Evolutionary conservation across 2,797 vertebrate genomes (phyloP).

Genomic region (Chelon auratus): DNA sequence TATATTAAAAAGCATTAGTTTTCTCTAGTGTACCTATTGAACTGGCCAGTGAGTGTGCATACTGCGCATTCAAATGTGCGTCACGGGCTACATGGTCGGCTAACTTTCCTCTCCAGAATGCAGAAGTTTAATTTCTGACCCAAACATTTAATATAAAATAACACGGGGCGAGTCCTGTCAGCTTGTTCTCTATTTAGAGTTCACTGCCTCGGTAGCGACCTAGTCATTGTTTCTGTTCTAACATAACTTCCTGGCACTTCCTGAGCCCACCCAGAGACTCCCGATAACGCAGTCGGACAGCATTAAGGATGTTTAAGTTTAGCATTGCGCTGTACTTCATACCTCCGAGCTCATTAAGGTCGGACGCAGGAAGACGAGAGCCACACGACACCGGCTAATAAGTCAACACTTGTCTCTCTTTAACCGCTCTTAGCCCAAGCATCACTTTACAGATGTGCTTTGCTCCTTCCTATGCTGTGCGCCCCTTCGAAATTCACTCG

Average conservation of each 20-base stretch:
- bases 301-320: constrained; percentile 39
- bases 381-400: constrained; percentile 29
- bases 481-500: neutral
- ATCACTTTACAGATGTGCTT: neutral
- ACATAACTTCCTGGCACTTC: constrained; percentile 64
- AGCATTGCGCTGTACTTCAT: constrained; percentile 8
- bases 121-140: neutral
- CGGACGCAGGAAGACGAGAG: constrained; percentile 39
- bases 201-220: constrained; percentile 31
- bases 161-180: neutral
- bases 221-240: constrained; percentile 67
- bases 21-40: no score
- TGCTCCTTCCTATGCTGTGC: neutral
- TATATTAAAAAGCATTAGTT: no score
- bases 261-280: constrained; percentile 60
- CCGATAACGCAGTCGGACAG: constrained; percentile 49
- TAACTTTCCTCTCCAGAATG: constrained; percentile 8
- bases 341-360: constrained; percentile 38
- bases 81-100: neutral
- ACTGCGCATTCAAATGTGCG: no score
- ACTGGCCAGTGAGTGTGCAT: no score
- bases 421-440: neutral
- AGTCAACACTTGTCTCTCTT: constrained; percentile 14
- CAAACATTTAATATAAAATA: neutral
- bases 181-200: constrained; percentile 49